Conservation (phyloP, 1,140 invertebrate genomes). For the Planococcus citri region DNA sequence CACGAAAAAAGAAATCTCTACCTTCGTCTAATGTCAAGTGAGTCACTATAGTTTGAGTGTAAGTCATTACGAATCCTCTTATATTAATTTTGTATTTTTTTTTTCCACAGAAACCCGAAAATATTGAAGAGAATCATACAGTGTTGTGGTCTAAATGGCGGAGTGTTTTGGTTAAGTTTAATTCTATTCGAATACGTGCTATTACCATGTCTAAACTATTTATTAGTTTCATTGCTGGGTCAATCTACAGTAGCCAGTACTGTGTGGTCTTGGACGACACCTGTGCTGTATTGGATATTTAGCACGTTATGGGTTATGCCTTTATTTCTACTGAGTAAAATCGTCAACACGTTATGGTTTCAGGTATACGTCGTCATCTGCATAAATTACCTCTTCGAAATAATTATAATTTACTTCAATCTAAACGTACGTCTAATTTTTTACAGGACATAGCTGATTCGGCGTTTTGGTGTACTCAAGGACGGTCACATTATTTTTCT, state of each 20-base stretch:
- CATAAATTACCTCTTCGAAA: neutral
- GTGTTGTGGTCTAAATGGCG: slow-evolving; percentile 74
- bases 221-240: slow-evolving; percentile 34
- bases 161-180: slow-evolving; percentile 70
- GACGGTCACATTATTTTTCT: slow-evolving; percentile 59
- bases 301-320: slow-evolving; percentile 79
- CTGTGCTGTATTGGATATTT: slow-evolving; percentile 64
- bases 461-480: slow-evolving; percentile 69
- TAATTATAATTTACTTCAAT: no score
- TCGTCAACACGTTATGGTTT: slow-evolving; percentile 87
- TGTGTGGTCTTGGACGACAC: slow-evolving; percentile 68
- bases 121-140: slow-evolving; percentile 67
- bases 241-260: slow-evolving; percentile 38
- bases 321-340: slow-evolving; percentile 71
- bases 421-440: no score
- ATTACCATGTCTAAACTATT: slow-evolving; percentile 54
- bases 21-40: slow-evolving; percentile 16
- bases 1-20: slow-evolving; percentile 1
- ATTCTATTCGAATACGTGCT: slow-evolving; percentile 63
- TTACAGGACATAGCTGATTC: slow-evolving; percentile 80
- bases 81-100: no score
- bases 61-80: no score
- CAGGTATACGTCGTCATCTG: slow-evolving; percentile 44
- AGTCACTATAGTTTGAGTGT: neutral
- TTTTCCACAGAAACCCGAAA: slow-evolving; percentile 52